Evolutionary conservation across 2,113 vertebrate species (phyloP).

Genomic region (Suricata suricatta): DNA sequence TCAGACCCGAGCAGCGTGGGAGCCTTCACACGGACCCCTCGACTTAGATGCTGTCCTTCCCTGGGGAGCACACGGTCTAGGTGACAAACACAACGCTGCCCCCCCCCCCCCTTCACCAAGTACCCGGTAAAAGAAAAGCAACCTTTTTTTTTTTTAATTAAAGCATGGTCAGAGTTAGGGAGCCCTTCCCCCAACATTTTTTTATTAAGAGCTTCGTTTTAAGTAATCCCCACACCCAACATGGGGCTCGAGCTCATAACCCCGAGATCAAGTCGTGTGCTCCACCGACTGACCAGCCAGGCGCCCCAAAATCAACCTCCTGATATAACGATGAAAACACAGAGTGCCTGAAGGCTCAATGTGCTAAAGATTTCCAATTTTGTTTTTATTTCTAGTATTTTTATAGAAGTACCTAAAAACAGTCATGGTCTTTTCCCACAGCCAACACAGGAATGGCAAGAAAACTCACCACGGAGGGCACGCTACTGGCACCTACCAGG

Average conservation of each 20-base stretch:
- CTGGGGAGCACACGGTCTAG: too few relatives aligned
- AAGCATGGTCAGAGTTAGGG: too few relatives aligned
- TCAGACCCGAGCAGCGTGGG: background rate
- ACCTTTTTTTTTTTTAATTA: too few relatives aligned
- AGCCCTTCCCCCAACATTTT: too few relatives aligned
- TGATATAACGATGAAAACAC: background rate
- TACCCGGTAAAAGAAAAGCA: background rate
- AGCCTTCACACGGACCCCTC: background rate
- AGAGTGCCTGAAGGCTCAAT: background rate
- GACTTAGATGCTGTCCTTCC: background rate
- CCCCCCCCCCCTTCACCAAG: background rate
- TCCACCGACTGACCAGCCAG: too few relatives aligned
- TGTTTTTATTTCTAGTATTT: constrained; percentile 20
- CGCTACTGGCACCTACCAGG: background rate
- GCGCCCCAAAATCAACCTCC: background rate
- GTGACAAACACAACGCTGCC: background rate
- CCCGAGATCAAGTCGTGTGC: too few relatives aligned
- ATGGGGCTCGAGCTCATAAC: too few relatives aligned
- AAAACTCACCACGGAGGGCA: background rate
- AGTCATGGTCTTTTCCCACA: background rate
- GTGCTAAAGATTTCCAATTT: background rate
- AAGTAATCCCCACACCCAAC: too few relatives aligned
- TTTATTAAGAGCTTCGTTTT: too few relatives aligned
- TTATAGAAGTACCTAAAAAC: background rate
- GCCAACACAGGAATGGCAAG: background rate